Percentiles rank a stretch among this genome's conserved stretches.
Conservation (phyloP, 1,140 invertebrate genomes). For the Polypedilum pembai region DNA sequence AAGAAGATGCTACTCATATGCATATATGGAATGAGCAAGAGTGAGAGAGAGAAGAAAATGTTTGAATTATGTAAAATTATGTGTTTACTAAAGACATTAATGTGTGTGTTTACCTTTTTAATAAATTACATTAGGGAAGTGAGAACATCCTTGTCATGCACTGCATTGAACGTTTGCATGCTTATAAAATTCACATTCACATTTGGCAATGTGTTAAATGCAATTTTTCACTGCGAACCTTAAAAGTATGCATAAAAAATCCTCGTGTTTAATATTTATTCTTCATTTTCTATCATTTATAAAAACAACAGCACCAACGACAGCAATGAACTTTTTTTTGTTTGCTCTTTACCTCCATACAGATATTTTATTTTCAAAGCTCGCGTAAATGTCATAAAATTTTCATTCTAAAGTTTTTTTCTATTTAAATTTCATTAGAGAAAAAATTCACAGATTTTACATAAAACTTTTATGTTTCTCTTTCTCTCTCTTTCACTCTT, state of each 20-base stretch:
- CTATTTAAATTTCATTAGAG: too few species aligned
- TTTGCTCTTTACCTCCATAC: too few species aligned
- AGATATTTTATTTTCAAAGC: too few species aligned
- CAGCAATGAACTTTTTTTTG: too few species aligned
- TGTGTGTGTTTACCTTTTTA: background rate
- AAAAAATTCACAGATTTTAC: too few species aligned
- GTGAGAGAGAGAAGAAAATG: background rate
- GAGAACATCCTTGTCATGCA: background rate
- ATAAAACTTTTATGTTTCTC: too few species aligned
- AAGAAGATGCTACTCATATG: background rate
- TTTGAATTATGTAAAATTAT: conserved; percentile 25
- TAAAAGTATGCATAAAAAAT: background rate
- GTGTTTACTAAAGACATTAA: conserved; percentile 2
- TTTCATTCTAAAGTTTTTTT: too few species aligned
- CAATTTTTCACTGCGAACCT: conserved; percentile 4
- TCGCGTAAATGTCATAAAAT: too few species aligned
- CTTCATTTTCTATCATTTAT: too few species aligned
- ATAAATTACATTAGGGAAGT: background rate
- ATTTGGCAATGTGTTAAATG: conserved; percentile 1
- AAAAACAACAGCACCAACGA: too few species aligned
- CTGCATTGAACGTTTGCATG: background rate
- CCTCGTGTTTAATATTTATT: too few species aligned
- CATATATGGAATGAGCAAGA: background rate
- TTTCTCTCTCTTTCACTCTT: too few species aligned
- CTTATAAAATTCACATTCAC: background rate